Conservation (phyloP, 2,797 vertebrate genomes). For the Ceryle rudis region DNA sequence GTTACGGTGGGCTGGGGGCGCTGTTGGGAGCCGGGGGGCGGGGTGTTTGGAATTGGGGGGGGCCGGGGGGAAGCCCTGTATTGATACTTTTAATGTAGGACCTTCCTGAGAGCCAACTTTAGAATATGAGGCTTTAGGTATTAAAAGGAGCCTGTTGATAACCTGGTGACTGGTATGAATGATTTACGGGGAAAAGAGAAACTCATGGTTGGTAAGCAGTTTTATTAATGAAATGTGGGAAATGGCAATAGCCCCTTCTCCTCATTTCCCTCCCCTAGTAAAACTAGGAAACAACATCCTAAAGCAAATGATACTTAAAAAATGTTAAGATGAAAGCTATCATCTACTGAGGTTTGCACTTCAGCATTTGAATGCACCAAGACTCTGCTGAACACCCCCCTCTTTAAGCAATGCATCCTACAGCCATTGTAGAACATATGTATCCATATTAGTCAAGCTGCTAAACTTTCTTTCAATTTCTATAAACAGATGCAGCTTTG, state of each 20-base stretch:
- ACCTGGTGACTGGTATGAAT: neutral
- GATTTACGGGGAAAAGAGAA: slow-evolving; percentile 27
- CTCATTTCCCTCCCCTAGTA: neutral
- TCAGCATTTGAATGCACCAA: neutral
- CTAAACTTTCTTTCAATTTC: neutral
- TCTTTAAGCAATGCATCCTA: neutral
- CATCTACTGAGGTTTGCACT: neutral
- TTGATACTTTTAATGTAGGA: neutral
- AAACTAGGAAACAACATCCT: slow-evolving; percentile 7
- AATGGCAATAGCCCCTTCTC: slow-evolving; percentile 9
- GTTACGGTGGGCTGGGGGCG: too few relatives aligned
- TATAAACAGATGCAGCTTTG: neutral
- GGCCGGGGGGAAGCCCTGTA: neutral
- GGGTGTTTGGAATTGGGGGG: too few relatives aligned
- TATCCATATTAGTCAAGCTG: neutral
- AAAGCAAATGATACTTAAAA: slow-evolving; percentile 8
- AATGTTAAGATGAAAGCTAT: neutral
- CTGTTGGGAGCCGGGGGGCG: too few relatives aligned
- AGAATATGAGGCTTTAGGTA: neutral
- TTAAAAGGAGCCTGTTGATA: neutral
- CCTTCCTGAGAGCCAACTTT: neutral
- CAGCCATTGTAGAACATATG: neutral
- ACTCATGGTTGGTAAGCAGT: neutral
- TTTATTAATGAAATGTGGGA: slow-evolving; percentile 55
- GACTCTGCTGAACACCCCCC: neutral